phyloP scores from a whole-genome alignment of 53 echinoderm and acorn worm genomes.

The Mesocentrotus franciscanus region DNA sequence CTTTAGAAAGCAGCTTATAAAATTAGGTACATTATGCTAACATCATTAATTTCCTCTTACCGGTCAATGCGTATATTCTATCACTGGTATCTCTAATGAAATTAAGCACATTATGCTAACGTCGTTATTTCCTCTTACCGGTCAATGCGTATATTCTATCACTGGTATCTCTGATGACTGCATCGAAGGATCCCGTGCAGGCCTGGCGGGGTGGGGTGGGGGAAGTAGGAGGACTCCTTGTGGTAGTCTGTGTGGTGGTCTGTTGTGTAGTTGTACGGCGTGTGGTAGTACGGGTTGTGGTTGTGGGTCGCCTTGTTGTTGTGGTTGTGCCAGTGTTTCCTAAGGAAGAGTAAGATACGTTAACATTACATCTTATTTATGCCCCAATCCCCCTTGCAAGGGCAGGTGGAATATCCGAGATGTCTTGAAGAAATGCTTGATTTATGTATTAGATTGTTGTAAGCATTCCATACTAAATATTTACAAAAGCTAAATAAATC shows the following conservation, averaged over 20 bases:
- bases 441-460: too few relatives aligned
- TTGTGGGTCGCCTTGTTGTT: slow-evolving; percentile 30
- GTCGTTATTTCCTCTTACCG: slow-evolving; percentile 55
- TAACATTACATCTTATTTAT: too few relatives aligned
- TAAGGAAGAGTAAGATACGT: background rate
- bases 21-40: too few relatives aligned
- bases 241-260: slow-evolving; percentile 6
- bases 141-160: slow-evolving; percentile 69
- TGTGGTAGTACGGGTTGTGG: background rate
- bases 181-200: slow-evolving; percentile 70
- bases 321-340: slow-evolving; percentile 34
- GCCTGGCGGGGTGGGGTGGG: slow-evolving; percentile 57
- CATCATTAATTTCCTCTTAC: slow-evolving; percentile 4
- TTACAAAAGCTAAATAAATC: too few relatives aligned
- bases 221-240: background rate
- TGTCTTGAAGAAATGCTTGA: too few relatives aligned
- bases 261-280: background rate
- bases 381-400: too few relatives aligned
- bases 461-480: too few relatives aligned
- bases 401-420: too few relatives aligned
- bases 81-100: slow-evolving; percentile 57
- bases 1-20: too few relatives aligned
- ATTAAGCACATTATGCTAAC: too few relatives aligned
- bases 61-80: slow-evolving; percentile 69
- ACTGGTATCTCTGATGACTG: slow-evolving; percentile 63